Evolutionary conservation across 2,797 vertebrate genomes (phyloP), one percentile per base, ranked within the genome.

Genomic region (Silurus aristotelis): DNA sequence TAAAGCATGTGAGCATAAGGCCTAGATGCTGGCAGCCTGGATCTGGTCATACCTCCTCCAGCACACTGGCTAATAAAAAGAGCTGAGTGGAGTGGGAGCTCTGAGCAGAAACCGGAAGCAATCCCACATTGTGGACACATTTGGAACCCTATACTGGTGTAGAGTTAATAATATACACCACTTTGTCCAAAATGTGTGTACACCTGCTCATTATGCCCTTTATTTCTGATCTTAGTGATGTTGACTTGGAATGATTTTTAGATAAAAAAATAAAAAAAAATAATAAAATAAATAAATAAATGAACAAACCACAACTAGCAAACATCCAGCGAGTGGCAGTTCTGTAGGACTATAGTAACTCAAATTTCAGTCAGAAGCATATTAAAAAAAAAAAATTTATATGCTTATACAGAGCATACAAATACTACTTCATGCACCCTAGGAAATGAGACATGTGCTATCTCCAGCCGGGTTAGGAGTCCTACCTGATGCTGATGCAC

Each of bases 401-500:
- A 13, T 25, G 25, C 48, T 14, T 64, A 46, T 10, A 66, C 15
- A 27, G 8, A 9, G 66, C 14, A 6, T n/a, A 6, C 6, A 79
- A 15, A 0, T 19, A 48, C 60, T 48, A 43, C 56, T 60, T 78
- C 22, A 58, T 31, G 55, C 12, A 31, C 73, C 31, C 19, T 77
- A 14, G 73, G 25, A 46, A 73, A 5, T 1, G 20, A 2, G 38
- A 43, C 60, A 43, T 66, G 67, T 15, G 19, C 17, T 31, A 10
- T 9, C 13, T 55, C 68, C 6, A 38, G 8, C 48, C 31, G 46
- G 22, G 27, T 71, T 10, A 60, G 61, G n/a, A 79, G 17, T 22
- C 95, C 93, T 93, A 99, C 98, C 95, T 96, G 93, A 99, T 99
- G 93, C 98, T 99, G 92, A 99, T 99, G 93, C 98, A 99, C 67